Conservation (phyloP, 1,140 invertebrate species). For the Diorhabda carinulata region DNA sequence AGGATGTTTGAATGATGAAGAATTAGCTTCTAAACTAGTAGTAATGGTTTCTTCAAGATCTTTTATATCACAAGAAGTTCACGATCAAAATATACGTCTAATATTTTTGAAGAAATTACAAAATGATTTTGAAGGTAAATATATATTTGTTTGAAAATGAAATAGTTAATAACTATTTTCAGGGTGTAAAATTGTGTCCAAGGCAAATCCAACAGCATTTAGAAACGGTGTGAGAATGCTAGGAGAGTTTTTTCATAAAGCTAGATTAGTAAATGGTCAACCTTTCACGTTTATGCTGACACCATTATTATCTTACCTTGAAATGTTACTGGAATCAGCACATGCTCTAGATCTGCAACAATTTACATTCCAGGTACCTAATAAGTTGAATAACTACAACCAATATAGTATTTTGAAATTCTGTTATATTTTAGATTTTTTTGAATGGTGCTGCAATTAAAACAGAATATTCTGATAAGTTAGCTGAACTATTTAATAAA, state of each 20-base stretch:
- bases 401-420: too few species aligned
- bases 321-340: conserved; percentile 33
- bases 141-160: background rate
- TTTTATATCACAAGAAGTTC: conserved; percentile 30
- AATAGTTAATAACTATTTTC: conserved; percentile 1
- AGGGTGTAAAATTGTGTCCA: conserved; percentile 24
- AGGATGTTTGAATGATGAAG: conserved; percentile 25
- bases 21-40: conserved; percentile 30
- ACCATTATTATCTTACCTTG: conserved; percentile 31
- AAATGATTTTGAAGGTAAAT: conserved; percentile 30
- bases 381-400: too few species aligned
- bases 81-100: conserved; percentile 28
- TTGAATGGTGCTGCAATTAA: conserved; percentile 37
- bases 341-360: conserved; percentile 29
- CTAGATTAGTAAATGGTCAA: conserved; percentile 27
- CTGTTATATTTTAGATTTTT: conserved; percentile 30
- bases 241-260: conserved; percentile 37
- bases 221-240: conserved; percentile 34
- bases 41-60: conserved; percentile 25
- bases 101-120: conserved; percentile 31
- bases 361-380: conserved; percentile 32
- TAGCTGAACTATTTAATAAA: conserved; percentile 33
- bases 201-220: conserved; percentile 26
- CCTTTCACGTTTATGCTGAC: conserved; percentile 31
- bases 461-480: conserved; percentile 29